Percentiles rank a stretch among this genome's conserved stretches.
Evolutionary conservation across 2,797 vertebrate species (phyloP).

Genomic region (Pagetopsis macropterus): DNA sequence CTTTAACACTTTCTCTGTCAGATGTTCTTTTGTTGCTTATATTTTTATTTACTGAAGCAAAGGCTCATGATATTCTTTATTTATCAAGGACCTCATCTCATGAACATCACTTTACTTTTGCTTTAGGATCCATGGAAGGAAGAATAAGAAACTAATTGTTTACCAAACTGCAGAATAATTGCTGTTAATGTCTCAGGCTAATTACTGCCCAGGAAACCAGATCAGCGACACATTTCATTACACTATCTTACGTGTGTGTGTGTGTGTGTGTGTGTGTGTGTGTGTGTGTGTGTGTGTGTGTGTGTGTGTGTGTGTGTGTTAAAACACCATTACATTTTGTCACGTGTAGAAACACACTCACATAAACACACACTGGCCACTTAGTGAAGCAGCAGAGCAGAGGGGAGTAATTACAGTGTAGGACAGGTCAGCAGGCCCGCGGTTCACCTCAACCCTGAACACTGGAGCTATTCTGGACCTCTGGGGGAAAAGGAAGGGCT

Average conservation of each 20-base stretch:
- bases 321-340: constrained; percentile 21
- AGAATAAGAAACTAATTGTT: constrained; percentile 29
- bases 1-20: not conserved
- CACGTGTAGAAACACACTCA: constrained; percentile 13
- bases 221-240: constrained; percentile 43
- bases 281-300: constrained; percentile 1
- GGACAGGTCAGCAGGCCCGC: constrained; percentile 64
- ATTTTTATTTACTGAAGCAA: constrained; percentile 9
- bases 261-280: not conserved
- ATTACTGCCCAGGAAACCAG: constrained; percentile 37
- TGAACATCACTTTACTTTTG: not conserved
- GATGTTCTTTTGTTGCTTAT: constrained; percentile 7
- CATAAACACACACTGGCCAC: constrained; percentile 32
- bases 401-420: constrained; percentile 68
- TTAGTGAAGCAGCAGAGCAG: constrained; percentile 43
- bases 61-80: constrained; percentile 1
- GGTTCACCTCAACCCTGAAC: constrained; percentile 71
- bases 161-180: constrained; percentile 38
- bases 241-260: not conserved
- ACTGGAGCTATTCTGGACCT: constrained; percentile 68
- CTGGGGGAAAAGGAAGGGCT: constrained; percentile 60
- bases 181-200: constrained; percentile 37
- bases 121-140: constrained; percentile 15
- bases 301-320: not conserved
- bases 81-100: not conserved